Percentiles rank a stretch among this genome's conserved stretches.
These are phyloP conservation scores for Ibycter americanus DNA, from an alignment of 2,797 vertebrate genomes.

Conservation along the genomic window DNA sequence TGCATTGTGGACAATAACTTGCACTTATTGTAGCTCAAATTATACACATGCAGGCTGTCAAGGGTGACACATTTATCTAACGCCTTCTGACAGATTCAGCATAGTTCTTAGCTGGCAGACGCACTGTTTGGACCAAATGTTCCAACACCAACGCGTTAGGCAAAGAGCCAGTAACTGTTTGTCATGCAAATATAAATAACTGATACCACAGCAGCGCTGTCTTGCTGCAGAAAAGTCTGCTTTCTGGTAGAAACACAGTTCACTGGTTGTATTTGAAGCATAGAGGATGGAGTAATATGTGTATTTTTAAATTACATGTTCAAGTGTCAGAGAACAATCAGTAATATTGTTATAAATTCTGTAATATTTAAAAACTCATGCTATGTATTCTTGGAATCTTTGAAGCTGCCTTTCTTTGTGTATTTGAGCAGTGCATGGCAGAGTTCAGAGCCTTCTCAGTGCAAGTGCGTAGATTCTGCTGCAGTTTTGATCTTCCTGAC, in stretches of 20 bases:
- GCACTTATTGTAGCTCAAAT: neutral
- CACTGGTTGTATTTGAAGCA: neutral
- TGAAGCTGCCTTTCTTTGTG: neutral
- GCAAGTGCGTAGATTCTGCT: neutral
- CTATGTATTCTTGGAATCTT: neutral
- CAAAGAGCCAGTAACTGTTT: slow-evolving; percentile 83
- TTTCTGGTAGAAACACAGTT: neutral
- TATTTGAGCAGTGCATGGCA: neutral
- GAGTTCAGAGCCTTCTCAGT: neutral
- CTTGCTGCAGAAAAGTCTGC: slow-evolving; percentile 35
- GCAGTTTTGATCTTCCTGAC: neutral
- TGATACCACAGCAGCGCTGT: slow-evolving; percentile 29
- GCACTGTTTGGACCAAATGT: slow-evolving; percentile 82
- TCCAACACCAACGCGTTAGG: slow-evolving; percentile 76
- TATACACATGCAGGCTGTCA: slow-evolving; percentile 65
- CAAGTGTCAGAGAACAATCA: neutral
- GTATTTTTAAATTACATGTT: neutral
- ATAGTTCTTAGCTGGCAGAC: slow-evolving; percentile 84
- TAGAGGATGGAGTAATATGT: neutral
- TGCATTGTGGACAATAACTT: slow-evolving; percentile 45
- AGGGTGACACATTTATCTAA: slow-evolving; percentile 74
- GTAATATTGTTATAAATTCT: neutral
- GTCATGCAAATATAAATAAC: slow-evolving; percentile 82
- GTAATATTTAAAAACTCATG: neutral
- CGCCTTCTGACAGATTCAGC: slow-evolving; percentile 81